These are phyloP conservation scores for Helogale parvula DNA, from an alignment of 2,113 vertebrate genomes.

Conservation along the genomic window DNA sequence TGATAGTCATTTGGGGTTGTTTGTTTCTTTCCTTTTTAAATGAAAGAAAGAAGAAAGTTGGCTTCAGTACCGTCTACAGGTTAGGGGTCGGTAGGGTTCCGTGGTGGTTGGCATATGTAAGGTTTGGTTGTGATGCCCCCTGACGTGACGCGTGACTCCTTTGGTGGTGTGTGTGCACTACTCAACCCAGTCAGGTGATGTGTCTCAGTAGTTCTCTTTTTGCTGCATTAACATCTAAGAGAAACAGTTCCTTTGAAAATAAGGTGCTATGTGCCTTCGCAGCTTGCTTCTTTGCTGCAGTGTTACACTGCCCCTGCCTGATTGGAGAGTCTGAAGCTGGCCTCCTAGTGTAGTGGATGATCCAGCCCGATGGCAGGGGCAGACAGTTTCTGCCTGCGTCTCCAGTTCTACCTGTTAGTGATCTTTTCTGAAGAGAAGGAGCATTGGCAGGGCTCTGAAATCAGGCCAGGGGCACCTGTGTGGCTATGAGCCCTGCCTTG, in stretches of 20 bases:
- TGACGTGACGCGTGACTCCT: neutral
- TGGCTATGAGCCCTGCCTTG: too few relatives aligned
- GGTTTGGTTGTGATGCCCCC: neutral
- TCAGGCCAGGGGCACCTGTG: fast-evolving
- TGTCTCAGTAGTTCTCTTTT: neutral
- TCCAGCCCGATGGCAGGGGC: neutral
- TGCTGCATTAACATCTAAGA: neutral
- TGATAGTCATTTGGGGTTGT: neutral
- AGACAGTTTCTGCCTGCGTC: neutral
- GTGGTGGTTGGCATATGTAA: neutral
- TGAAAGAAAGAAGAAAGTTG: neutral
- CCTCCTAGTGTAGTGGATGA: neutral
- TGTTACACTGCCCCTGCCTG: too few relatives aligned
- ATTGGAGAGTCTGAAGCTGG: neutral
- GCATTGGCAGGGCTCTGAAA: neutral
- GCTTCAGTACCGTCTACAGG: neutral
- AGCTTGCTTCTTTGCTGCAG: neutral
- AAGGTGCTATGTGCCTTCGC: fast-evolving
- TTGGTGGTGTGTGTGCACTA: neutral
- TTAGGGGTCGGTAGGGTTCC: neutral
- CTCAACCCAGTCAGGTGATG: neutral
- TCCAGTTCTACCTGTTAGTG: neutral
- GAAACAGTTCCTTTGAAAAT: neutral
- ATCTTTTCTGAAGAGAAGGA: neutral
- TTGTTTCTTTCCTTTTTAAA: neutral